Evolutionary conservation across 2,888 invertebrate genomes (phyloP).

Genomic region (Drosophila flavopinicola): DNA sequence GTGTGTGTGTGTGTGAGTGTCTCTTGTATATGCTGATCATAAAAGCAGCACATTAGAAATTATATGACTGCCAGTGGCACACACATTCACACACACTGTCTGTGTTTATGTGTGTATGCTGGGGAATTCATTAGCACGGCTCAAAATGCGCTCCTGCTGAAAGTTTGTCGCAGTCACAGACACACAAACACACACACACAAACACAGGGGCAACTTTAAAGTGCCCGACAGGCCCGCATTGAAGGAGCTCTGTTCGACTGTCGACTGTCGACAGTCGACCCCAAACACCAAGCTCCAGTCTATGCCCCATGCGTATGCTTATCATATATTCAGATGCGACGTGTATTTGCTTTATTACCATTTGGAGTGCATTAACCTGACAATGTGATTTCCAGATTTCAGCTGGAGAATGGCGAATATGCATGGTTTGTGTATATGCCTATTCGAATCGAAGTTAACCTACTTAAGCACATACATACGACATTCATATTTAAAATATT

Average conservation of each 20-base stretch:
- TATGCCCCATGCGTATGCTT: slow-evolving; percentile 66
- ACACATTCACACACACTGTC: slow-evolving; percentile 10
- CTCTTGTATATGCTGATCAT: slow-evolving; percentile 65
- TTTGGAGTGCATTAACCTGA: slow-evolving; percentile 77
- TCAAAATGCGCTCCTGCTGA: slow-evolving; percentile 51
- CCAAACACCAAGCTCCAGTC: slow-evolving; percentile 10
- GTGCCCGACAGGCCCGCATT: slow-evolving; percentile 42
- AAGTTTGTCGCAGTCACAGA: slow-evolving; percentile 32
- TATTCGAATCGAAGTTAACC: no score
- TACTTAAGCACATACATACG: no score
- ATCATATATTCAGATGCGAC: slow-evolving; percentile 73
- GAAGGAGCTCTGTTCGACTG: slow-evolving; percentile 24
- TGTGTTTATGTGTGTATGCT: slow-evolving; percentile 52
- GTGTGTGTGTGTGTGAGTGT: slow-evolving; percentile 36
- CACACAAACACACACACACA: slow-evolving; percentile 4
- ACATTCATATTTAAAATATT: accelerated
- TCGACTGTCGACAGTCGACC: slow-evolving; percentile 15
- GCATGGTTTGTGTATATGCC: background rate
- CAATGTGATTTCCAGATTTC: slow-evolving; percentile 60
- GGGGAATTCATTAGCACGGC: slow-evolving; percentile 75
- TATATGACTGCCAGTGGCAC: slow-evolving; percentile 67
- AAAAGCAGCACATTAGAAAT: slow-evolving; percentile 79
- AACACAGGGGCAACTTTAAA: slow-evolving; percentile 60
- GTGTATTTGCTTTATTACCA: slow-evolving; percentile 66
- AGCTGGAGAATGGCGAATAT: background rate